phyloP scores from a whole-genome alignment of 2,113 vertebrate species.

The Hypanus sabinus region DNA sequence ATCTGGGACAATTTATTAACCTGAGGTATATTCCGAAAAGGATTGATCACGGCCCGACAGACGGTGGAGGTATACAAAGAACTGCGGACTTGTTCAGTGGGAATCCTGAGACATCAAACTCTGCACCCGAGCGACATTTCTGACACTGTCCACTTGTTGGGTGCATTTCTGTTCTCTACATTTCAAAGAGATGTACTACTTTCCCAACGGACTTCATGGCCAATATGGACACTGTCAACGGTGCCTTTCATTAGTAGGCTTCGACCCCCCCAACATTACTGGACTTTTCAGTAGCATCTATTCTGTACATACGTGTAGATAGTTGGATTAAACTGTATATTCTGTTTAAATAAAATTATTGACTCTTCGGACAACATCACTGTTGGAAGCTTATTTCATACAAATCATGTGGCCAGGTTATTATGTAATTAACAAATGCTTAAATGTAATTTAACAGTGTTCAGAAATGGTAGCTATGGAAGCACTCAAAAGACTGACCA shows the following conservation, averaged over 20 bases:
- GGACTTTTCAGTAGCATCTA: conserved; percentile 71
- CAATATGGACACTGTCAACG: conserved; percentile 76
- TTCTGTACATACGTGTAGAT: conserved; percentile 78
- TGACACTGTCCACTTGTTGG: conserved; percentile 73
- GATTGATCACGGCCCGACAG: not conserved
- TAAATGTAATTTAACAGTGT: not conserved
- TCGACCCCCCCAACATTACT: conserved; percentile 69
- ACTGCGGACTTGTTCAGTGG: conserved; percentile 7
- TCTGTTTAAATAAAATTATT: conserved; percentile 84
- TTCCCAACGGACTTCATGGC: conserved; percentile 75
- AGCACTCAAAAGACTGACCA: not conserved
- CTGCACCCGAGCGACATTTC: not conserved
- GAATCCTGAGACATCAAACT: not conserved
- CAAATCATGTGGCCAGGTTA: not conserved
- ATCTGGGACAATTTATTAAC: conserved; percentile 96
- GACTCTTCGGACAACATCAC: conserved; percentile 46
- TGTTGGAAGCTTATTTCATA: conserved; percentile 14
- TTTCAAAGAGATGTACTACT: conserved; percentile 78
- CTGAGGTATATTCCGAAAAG: not conserved
- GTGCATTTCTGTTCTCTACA: conserved; percentile 99
- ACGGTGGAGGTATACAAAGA: conserved; percentile 27
- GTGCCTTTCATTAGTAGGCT: conserved; percentile 71
- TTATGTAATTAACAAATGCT: not conserved
- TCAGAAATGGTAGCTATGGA: not conserved
- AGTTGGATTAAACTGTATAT: conserved; percentile 79